phyloP scores from a whole-genome alignment of 2,113 vertebrate genomes.

The Gorsachius goisagi region DNA sequence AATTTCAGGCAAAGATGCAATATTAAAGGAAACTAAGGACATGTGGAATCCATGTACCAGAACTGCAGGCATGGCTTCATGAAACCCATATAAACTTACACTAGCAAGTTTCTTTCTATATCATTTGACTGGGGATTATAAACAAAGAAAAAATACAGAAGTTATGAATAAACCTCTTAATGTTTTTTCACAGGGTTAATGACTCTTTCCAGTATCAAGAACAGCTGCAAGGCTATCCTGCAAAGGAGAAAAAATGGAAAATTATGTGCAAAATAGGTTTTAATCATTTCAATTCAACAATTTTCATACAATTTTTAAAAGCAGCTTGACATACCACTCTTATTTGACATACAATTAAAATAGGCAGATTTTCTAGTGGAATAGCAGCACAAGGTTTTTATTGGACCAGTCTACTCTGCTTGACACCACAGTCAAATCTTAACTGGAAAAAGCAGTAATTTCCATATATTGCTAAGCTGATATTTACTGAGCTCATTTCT shows the following conservation, averaged over 20 bases:
- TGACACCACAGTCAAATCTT: not conserved
- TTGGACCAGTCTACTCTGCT: not conserved
- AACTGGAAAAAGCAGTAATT: not conserved
- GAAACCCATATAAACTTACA: not conserved
- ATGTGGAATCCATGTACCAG: not conserved
- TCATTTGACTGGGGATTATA: not conserved
- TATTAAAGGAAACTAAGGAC: not conserved
- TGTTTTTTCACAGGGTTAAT: not conserved
- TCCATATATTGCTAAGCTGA: not conserved
- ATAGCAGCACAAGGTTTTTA: not conserved
- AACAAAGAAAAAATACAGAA: not conserved
- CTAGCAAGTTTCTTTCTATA: not conserved
- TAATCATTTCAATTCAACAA: not conserved
- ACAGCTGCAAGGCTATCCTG: not conserved
- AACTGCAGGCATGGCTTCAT: not conserved
- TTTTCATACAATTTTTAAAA: not conserved
- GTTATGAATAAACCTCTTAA: not conserved
- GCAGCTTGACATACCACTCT: not conserved
- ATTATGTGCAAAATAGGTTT: not conserved
- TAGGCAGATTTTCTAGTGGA: not conserved
- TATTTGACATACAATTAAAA: not conserved
- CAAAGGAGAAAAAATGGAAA: slow-evolving; percentile 23
- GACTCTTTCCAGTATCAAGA: not conserved
- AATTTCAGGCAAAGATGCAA: not conserved
- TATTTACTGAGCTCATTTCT: not conserved